Conservation (phyloP, 2,797 vertebrate species). For the Sphenopsis melanotis region DNA sequence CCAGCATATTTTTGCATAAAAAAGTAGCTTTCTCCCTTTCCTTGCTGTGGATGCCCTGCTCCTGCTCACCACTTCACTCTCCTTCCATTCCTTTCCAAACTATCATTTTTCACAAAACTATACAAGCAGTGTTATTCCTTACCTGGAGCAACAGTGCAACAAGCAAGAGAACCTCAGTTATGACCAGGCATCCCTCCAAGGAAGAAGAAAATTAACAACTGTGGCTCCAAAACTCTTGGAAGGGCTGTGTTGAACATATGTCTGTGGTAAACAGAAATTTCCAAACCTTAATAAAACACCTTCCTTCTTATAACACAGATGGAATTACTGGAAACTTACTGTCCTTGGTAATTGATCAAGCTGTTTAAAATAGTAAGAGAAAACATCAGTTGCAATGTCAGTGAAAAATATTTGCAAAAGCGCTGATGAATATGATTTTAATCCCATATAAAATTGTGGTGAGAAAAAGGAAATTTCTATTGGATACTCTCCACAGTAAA, state of each 20-base stretch:
- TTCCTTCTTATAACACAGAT: not conserved
- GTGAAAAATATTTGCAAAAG: slow-evolving; percentile 21
- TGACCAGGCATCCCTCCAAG: not conserved
- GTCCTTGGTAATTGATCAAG: slow-evolving; percentile 38
- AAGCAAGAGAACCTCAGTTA: not conserved
- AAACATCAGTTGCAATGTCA: not conserved
- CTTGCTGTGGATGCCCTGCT: not conserved
- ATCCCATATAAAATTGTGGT: slow-evolving; percentile 49
- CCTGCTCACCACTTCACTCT: not conserved
- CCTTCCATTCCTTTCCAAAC: not conserved
- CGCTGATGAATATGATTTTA: slow-evolving; percentile 58
- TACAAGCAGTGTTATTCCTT: not conserved
- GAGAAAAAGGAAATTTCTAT: slow-evolving; percentile 53
- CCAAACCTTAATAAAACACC: not conserved
- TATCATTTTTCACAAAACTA: not conserved
- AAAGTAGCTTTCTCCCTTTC: not conserved
- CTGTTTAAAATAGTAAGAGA: slow-evolving; percentile 23
- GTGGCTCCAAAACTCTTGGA: not conserved
- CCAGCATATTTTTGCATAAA: not conserved
- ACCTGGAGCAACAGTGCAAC: not conserved
- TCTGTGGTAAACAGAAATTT: not conserved
- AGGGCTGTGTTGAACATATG: not conserved
- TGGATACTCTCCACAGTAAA: slow-evolving; percentile 56
- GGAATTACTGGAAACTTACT: not conserved
- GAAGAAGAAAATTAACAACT: not conserved